A percentile compares a stretch with the other conserved stretches of the same genome.
These are phyloP conservation scores for Serinus canaria DNA, from an alignment of 2,113 vertebrate species.

Conservation along the genomic window DNA sequence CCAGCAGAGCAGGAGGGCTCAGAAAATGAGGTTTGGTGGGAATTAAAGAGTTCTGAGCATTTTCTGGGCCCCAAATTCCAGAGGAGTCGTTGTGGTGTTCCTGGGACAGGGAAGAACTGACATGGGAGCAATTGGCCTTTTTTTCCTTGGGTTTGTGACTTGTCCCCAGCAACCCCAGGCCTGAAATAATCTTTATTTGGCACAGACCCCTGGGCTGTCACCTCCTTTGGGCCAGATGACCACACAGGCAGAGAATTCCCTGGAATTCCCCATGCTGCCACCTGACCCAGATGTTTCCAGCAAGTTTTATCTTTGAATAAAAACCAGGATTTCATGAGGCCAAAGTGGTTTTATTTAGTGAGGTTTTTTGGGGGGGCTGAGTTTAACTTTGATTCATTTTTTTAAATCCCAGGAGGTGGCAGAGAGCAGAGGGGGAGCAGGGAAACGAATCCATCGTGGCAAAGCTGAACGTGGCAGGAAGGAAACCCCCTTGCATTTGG, in stretches of 20 bases:
- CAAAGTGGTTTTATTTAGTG: background rate
- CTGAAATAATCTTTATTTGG: background rate
- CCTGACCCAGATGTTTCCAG: background rate
- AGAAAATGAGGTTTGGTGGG: background rate
- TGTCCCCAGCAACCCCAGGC: background rate
- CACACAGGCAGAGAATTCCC: background rate
- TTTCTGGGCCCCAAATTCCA: background rate
- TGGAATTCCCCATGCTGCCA: background rate
- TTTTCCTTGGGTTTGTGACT: background rate
- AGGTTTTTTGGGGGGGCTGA: background rate
- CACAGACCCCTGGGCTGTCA: background rate
- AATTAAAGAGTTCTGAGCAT: rapidly evolving
- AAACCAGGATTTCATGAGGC: background rate
- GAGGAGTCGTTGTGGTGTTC: background rate
- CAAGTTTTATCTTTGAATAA: background rate
- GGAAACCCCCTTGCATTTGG: background rate
- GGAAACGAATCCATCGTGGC: background rate
- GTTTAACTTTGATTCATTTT: background rate
- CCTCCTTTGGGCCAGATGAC: background rate
- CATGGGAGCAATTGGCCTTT: background rate
- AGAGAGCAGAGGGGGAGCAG: background rate
- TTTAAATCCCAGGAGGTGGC: background rate
- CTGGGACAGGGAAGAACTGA: background rate
- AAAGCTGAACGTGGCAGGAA: background rate
- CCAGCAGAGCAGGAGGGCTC: background rate